Evolutionary conservation across 2,888 invertebrate genomes (phyloP).

Genomic region (Rhopalosiphum nymphaeae): DNA sequence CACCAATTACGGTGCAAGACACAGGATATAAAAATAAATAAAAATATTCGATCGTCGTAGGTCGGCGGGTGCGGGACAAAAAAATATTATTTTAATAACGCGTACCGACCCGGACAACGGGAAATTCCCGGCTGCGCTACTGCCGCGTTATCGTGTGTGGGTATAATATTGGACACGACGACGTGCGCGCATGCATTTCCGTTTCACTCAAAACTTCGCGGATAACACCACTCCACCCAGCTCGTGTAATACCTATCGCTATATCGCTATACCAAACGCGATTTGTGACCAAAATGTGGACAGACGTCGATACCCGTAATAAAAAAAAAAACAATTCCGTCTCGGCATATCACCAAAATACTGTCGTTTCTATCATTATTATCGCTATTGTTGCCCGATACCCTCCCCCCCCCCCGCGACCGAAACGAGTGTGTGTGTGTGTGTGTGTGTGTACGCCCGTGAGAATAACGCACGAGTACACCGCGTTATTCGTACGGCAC

Average conservation of each 20-base stretch:
- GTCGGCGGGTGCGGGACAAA: not conserved
- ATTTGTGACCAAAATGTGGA: not conserved
- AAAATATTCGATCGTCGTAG: not conserved
- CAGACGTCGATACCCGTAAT: not conserved
- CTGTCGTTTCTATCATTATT: not conserved
- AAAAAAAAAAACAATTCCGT: not conserved
- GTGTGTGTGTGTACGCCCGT: not conserved
- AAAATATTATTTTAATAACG: not conserved
- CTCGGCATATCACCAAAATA: not conserved
- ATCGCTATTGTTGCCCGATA: not conserved
- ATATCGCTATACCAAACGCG: not conserved
- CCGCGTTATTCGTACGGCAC: not conserved
- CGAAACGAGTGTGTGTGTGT: not conserved
- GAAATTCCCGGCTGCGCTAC: not conserved
- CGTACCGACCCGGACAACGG: not conserved
- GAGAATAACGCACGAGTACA: slow-evolving; percentile 2
- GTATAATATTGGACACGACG: not conserved
- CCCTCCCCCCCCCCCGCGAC: too few species aligned
- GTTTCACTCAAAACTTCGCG: not conserved
- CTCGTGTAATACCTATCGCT: not conserved
- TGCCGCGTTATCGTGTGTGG: not conserved
- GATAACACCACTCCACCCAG: not conserved
- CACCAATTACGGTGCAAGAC: not conserved
- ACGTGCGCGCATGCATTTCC: not conserved
- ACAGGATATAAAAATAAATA: not conserved